These are phyloP conservation scores for Ceyx margarethae DNA, from an alignment of 2,113 vertebrate genomes.

Conservation along the genomic window DNA sequence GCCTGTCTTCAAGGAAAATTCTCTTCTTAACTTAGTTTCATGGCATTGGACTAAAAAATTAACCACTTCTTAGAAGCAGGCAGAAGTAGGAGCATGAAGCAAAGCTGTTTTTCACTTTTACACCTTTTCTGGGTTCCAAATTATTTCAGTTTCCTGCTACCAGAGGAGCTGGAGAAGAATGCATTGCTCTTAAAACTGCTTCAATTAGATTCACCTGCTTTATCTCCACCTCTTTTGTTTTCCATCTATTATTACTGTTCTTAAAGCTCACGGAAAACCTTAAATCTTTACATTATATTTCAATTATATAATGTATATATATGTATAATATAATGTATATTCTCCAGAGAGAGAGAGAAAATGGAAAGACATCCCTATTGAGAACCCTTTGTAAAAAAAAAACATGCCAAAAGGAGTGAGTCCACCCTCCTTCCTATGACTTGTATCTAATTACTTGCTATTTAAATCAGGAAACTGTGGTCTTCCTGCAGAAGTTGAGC, in stretches of 20 bases:
- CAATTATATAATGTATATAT: neutral
- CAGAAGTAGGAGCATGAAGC: neutral
- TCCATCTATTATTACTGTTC: neutral
- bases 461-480: neutral
- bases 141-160: neutral
- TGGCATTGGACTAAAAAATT: neutral
- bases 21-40: neutral
- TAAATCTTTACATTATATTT: neutral
- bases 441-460: neutral
- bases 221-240: neutral
- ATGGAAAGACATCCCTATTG: neutral
- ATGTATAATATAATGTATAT: neutral
- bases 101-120: neutral
- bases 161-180: neutral
- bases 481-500: neutral
- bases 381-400: neutral
- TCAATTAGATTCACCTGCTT: neutral
- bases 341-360: neutral
- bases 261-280: neutral
- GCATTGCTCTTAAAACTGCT: neutral
- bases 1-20: neutral
- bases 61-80: neutral
- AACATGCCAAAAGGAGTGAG: neutral
- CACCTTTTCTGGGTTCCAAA: neutral
- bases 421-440: neutral